These are phyloP conservation scores for Taphrorychus bicolor DNA, from an alignment of 2,888 invertebrate genomes.

Conservation along the genomic window DNA sequence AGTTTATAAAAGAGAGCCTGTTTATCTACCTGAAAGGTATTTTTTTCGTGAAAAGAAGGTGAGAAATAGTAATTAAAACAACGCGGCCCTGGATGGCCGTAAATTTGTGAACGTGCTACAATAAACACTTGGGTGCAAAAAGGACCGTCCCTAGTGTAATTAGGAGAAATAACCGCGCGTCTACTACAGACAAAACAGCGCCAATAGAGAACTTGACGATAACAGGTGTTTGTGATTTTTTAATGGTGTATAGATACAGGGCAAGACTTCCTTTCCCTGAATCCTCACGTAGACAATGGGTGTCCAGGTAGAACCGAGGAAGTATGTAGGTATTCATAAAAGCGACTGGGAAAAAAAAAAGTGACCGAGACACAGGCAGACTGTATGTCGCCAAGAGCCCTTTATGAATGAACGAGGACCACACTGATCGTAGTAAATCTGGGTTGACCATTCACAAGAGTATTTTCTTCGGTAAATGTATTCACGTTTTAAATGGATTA, in stretches of 20 bases:
- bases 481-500: conserved; percentile 7
- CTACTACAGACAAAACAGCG: neutral
- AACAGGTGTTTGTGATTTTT: neutral
- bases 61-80: neutral
- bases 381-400: conserved; percentile 12
- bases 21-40: neutral
- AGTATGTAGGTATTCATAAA: neutral
- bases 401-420: conserved; percentile 14
- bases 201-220: neutral
- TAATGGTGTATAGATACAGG: neutral
- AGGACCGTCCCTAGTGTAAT: neutral
- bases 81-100: neutral
- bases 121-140: neutral
- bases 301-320: conserved; percentile 3
- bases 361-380: neutral
- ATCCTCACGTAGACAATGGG: neutral
- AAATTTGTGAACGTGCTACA: neutral
- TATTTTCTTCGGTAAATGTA: neutral
- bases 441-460: conserved; percentile 1
- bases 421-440: conserved; percentile 8
- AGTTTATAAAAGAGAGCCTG: neutral
- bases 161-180: neutral
- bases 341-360: neutral
- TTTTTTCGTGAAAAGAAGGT: neutral
- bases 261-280: neutral